phyloP scores from a whole-genome alignment of 2,888 invertebrate species.

The Heliconius cydno region DNA sequence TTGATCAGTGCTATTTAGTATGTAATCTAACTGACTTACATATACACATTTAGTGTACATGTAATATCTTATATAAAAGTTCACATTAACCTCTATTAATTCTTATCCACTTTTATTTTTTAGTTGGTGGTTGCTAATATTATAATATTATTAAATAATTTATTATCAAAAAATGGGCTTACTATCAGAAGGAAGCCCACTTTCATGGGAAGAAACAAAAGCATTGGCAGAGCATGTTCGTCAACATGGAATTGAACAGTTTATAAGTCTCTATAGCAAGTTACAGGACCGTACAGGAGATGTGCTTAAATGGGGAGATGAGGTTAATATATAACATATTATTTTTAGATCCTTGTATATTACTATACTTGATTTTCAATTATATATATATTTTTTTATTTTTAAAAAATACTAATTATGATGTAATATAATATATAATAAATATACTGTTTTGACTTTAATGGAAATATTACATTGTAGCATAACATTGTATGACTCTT shows the following conservation, averaged over 20 bases:
- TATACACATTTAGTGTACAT: constrained; percentile 3
- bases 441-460: constrained; percentile 72
- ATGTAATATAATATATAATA: neutral
- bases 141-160: too few species aligned
- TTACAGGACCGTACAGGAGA: constrained; percentile 95
- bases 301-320: constrained; percentile 98
- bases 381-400: too few species aligned
- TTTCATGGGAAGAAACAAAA: constrained; percentile 98
- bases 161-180: constrained; percentile 90
- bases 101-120: neutral
- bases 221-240: constrained; percentile 92
- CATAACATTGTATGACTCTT: neutral
- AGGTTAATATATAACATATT: constrained; percentile 72
- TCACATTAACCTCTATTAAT: neutral
- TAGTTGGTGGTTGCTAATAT: neutral
- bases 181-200: constrained; percentile 95
- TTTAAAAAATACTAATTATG: neutral
- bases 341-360: neutral
- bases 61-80: neutral
- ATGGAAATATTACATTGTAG: constrained; percentile 65
- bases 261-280: constrained; percentile 95
- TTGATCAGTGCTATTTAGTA: neutral
- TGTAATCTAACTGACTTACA: neutral
- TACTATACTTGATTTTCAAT: neutral
- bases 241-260: constrained; percentile 97